Percentiles rank a stretch among this genome's conserved stretches.
Evolutionary conservation across 2,888 invertebrate species (phyloP).

Genomic region (Lasioglossum oenotherae): DNA sequence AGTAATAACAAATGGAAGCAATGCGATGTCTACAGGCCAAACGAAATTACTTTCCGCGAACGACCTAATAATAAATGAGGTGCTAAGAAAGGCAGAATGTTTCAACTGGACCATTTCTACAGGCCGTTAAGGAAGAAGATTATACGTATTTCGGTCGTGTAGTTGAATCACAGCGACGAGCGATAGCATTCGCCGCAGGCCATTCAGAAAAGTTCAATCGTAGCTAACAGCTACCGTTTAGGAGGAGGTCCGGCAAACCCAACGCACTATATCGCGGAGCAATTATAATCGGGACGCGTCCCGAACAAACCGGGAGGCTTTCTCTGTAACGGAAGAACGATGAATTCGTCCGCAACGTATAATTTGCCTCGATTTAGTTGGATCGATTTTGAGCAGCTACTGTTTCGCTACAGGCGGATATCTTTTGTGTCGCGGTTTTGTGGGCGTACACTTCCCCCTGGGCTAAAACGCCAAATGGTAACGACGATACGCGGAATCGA

Average conservation of each 20-base stretch:
- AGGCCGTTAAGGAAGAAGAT: conserved; percentile 11
- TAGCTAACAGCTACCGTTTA: conserved; percentile 7
- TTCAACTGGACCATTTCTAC: not conserved
- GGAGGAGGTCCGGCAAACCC: conserved; percentile 7
- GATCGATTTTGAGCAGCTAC: conserved; percentile 83
- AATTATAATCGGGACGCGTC: conserved; percentile 57
- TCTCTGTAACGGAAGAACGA: conserved; percentile 65
- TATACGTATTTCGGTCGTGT: conserved; percentile 2
- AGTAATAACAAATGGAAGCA: too few relatives aligned
- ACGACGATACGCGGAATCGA: conserved; percentile 75
- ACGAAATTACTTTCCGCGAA: too few relatives aligned
- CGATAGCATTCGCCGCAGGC: conserved; percentile 10
- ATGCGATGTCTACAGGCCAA: too few relatives aligned
- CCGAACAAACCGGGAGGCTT: conserved; percentile 32
- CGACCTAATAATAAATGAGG: not conserved
- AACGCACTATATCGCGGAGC: conserved; percentile 33
- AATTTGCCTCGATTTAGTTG: conserved; percentile 80
- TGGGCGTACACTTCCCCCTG: conserved; percentile 82
- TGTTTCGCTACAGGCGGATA: conserved; percentile 83
- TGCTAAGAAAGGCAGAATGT: not conserved
- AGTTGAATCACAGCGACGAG: conserved; percentile 26
- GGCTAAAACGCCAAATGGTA: conserved; percentile 83
- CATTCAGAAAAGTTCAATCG: conserved; percentile 30
- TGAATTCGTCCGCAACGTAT: conserved; percentile 81
- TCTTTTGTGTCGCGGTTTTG: conserved; percentile 82